Base-by-base conservation (phyloP, 2,797 vertebrate species). In the Euphonia xanthogaster region DNA sequence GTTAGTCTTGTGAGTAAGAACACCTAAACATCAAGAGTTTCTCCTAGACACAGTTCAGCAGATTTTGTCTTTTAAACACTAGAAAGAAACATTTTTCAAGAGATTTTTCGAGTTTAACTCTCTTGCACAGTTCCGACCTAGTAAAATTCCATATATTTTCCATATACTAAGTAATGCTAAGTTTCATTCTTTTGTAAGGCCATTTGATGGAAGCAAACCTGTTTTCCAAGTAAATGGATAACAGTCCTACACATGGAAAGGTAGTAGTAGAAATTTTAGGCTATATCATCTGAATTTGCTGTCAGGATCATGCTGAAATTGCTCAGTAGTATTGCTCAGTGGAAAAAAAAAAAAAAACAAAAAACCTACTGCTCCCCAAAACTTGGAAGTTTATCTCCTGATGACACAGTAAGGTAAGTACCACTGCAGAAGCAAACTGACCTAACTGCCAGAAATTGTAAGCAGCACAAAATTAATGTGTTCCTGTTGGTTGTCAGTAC, bases 281-380 rank as follows among this genome's bases (percentile, higher is more conserved):
- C 23, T 48, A 13, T 21, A 40, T 54, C 58, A 72, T 45, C 48
- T 63, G 45, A 71, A 80, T 74, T 80, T 86, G 4, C 27, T 80
- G 24, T 35, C 40, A 80, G 22, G n/a, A 73, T 50, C 31, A 21
- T 25, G 33, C 44, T 85, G 31, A 91, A 72, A 79, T 58, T 58
- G 1, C 20, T 65, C 60, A 78, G 7, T 27, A 62, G 12, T 73
- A 14, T 58, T 58, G 1, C 20, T 65, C 60, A 78, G 7, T 27
- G 58, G 12, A 70, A 14, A 42, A 42, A 42, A 9, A 18, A 42
- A 42, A 19, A 37, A 37, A 37, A 58, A 68, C 62, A 75, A 12
- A 19, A 14, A 14, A 13, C 3, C 14, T 9, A 44, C 8, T 0
- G 1, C 7, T 12, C 3, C 4, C 20, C 5, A 65, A n/a, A 60